phyloP scores from a whole-genome alignment of 2,113 vertebrate species.

The Catharus minimus region DNA sequence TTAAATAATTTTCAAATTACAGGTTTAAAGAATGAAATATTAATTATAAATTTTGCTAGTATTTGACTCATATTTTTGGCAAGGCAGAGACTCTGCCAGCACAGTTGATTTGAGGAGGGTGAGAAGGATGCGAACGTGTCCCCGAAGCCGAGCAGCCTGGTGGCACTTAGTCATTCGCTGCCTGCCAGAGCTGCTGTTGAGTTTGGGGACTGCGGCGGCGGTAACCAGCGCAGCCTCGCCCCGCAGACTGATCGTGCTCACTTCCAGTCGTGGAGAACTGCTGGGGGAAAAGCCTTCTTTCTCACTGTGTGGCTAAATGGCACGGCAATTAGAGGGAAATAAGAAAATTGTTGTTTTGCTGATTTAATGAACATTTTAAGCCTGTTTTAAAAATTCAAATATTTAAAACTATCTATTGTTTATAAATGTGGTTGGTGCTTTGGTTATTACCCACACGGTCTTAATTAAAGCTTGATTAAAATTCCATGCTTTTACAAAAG shows the following conservation, averaged over 20 bases:
- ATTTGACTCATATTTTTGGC: slow-evolving; percentile 1
- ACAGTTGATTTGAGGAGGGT: neutral
- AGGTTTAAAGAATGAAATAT: neutral
- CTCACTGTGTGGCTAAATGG: slow-evolving; percentile 73
- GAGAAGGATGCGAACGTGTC: neutral
- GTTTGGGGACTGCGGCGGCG: neutral
- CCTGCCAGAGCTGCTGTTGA: slow-evolving; percentile 25
- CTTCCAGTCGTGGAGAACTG: slow-evolving; percentile 52
- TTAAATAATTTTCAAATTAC: neutral
- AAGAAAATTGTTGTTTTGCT: slow-evolving; percentile 80
- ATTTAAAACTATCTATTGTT: slow-evolving; percentile 68
- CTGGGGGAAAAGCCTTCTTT: slow-evolving; percentile 30
- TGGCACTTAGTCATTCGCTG: neutral
- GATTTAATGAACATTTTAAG: slow-evolving; percentile 80
- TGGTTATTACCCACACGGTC: slow-evolving; percentile 73
- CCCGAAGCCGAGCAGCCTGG: slow-evolving; percentile 31
- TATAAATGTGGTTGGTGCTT: slow-evolving; percentile 68
- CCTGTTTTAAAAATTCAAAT: slow-evolving; percentile 68
- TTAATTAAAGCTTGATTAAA: slow-evolving; percentile 80
- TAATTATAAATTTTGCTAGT: neutral
- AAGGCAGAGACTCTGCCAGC: slow-evolving; percentile 15
- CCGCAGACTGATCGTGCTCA: neutral
- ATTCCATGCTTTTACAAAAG: slow-evolving; percentile 67
- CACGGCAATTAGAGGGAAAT: slow-evolving; percentile 75
- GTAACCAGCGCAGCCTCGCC: neutral